These are phyloP conservation scores for Aurelia aurita DNA, from an alignment of 30 jellyfish, hydroid and myxozoan genomes.

Conservation along the genomic window DNA sequence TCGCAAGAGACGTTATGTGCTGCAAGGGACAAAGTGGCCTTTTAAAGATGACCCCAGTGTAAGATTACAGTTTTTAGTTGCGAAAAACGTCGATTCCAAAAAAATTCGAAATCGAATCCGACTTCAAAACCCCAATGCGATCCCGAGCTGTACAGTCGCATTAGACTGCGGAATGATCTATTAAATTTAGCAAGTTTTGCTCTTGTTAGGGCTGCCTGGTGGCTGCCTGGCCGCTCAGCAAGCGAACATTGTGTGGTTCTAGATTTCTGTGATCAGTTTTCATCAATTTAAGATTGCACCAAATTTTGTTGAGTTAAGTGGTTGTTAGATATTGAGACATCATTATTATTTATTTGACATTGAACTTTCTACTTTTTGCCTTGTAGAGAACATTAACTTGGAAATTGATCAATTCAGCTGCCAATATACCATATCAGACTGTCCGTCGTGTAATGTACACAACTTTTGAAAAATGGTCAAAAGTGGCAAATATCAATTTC, in stretches of 20 bases:
- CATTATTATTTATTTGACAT: too few relatives aligned
- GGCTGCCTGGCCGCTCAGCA: neutral
- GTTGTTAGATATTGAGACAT: too few relatives aligned
- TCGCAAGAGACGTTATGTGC: constrained; percentile 68
- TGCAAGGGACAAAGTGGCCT: constrained; percentile 87
- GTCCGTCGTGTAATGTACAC: constrained; percentile 35
- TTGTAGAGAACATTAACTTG: constrained; percentile 76
- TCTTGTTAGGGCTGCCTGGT: too few relatives aligned
- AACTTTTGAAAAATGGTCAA: constrained; percentile 73
- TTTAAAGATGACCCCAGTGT: constrained; percentile 8
- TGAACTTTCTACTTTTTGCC: neutral
- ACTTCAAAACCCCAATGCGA: too few relatives aligned
- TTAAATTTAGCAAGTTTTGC: too few relatives aligned
- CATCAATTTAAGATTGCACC: too few relatives aligned
- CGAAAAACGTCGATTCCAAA: neutral
- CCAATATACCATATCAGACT: constrained; percentile 39
- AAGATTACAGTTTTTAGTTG: neutral
- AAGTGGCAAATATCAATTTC: constrained; percentile 73
- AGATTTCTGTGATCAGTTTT: too few relatives aligned
- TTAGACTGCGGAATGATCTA: too few relatives aligned
- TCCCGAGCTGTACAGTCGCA: too few relatives aligned
- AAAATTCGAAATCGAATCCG: too few relatives aligned
- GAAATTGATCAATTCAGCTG: constrained; percentile 59
- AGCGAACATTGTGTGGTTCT: neutral
- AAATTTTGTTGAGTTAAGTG: too few relatives aligned